phyloP scores from a whole-genome alignment of 2,888 invertebrate genomes.

The Latheticus oryzae region DNA sequence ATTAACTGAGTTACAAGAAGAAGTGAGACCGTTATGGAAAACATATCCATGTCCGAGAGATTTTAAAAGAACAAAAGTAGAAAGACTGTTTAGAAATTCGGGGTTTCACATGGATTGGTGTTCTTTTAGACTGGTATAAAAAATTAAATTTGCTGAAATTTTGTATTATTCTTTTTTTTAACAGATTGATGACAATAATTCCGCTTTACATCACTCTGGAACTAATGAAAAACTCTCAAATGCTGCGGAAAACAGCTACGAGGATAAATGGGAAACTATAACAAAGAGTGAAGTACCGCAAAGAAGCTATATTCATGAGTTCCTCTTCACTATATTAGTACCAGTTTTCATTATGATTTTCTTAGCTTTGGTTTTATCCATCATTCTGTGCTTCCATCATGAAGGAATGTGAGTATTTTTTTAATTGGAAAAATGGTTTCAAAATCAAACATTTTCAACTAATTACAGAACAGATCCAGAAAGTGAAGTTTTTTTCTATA shows the following conservation, averaged over 20 bases:
- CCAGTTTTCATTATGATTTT: slow-evolving; percentile 77
- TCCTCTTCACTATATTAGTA: slow-evolving; percentile 76
- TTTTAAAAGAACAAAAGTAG: slow-evolving; percentile 87
- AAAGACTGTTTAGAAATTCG: slow-evolving; percentile 82
- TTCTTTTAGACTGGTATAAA: slow-evolving; percentile 79
- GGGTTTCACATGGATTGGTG: slow-evolving; percentile 91
- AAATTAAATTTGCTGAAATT: background rate
- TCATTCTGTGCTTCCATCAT: slow-evolving; percentile 81
- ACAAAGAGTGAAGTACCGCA: slow-evolving; percentile 72
- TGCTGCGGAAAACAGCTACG: slow-evolving; percentile 56
- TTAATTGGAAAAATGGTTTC: slow-evolving; percentile 3
- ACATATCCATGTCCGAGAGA: slow-evolving; percentile 79
- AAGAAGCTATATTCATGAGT: slow-evolving; percentile 77
- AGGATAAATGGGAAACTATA: slow-evolving; percentile 74
- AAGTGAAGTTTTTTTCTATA: slow-evolving; percentile 75
- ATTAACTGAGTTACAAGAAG: slow-evolving; percentile 78
- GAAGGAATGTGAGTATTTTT: slow-evolving; percentile 77
- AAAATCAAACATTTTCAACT: slow-evolving; percentile 13
- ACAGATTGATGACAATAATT: slow-evolving; percentile 62
- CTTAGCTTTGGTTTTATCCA: slow-evolving; percentile 75
- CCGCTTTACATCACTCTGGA: slow-evolving; percentile 60
- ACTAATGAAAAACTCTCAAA: slow-evolving; percentile 62
- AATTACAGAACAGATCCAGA: slow-evolving; percentile 74
- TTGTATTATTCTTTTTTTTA: too few relatives aligned
- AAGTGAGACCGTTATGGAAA: slow-evolving; percentile 84